These are phyloP conservation scores for Hypsopygia costalis DNA, from an alignment of 2,888 invertebrate genomes.

Conservation along the genomic window DNA sequence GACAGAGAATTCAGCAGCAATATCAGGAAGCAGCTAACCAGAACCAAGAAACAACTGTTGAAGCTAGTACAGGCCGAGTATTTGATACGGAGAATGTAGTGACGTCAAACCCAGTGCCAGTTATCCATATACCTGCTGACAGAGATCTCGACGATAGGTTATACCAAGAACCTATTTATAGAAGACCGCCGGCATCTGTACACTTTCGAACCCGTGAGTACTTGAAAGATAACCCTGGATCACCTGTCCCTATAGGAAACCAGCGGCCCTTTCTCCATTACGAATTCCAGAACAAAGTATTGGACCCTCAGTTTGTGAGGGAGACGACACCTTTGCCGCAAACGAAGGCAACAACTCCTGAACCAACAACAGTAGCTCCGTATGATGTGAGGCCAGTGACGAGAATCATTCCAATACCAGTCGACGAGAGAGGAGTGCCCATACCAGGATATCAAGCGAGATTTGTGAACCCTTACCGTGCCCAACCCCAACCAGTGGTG, in stretches of 20 bases:
- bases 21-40: slow-evolving; percentile 56
- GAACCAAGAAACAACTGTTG: slow-evolving; percentile 67
- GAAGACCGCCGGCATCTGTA: slow-evolving; percentile 48
- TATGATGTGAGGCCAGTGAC: slow-evolving; percentile 62
- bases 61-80: slow-evolving; percentile 76
- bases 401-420: slow-evolving; percentile 65
- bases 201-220: slow-evolving; percentile 73
- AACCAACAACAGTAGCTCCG: slow-evolving; percentile 49
- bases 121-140: slow-evolving; percentile 75
- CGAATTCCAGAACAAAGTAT: slow-evolving; percentile 67
- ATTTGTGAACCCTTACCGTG: slow-evolving; percentile 57
- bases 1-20: slow-evolving; percentile 69
- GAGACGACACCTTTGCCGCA: slow-evolving; percentile 43
- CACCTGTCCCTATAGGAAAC: slow-evolving; percentile 71
- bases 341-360: slow-evolving; percentile 43
- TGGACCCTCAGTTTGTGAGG: slow-evolving; percentile 66
- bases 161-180: slow-evolving; percentile 63
- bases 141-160: slow-evolving; percentile 55
- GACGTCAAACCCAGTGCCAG: slow-evolving; percentile 76
- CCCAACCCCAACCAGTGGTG: slow-evolving; percentile 29
- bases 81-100: slow-evolving; percentile 69
- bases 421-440: slow-evolving; percentile 69
- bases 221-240: slow-evolving; percentile 70
- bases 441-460: slow-evolving; percentile 62
- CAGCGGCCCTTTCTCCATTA: slow-evolving; percentile 74